Base-by-base conservation (phyloP, 53 echinoderm and acorn worm species). In the Astropecten irregularis region DNA sequence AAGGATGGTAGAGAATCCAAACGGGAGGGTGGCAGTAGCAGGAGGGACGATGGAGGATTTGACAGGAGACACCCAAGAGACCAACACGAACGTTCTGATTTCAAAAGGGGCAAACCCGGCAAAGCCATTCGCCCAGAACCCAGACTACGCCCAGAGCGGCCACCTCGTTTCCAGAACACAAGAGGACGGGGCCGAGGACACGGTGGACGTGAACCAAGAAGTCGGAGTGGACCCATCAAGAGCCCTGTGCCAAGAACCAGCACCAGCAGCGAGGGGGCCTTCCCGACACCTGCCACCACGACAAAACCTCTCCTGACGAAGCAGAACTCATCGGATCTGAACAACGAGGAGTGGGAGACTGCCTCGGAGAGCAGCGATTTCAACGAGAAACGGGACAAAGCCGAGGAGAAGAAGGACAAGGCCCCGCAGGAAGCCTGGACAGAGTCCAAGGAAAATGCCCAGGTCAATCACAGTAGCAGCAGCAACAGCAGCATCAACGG, bases 301-400 rank as follows among this genome's bases (percentile, higher is more conserved):
- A 11, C 11, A 6, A 91, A 85, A 58, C 91, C 96, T 2, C 38
- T 76, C 53, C 70, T 93, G 53, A 83, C 84, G 4, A 89, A 91
- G 44, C 96, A 93, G 68, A 93, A 93, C 82, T 93, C 93, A 6
- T 96, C 96, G 22, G 96, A 96, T 62, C 93, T 86, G 49, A 93
- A 93, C 76, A 96, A 96, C 64, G 96, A 93, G 60, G 96, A 96
- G 66, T 96, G 96, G 96, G 96, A 96, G 66, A 96, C 96, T 8
- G 96, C 96, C 47, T 96, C 96, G 5, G 93, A 96, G 89, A 96
- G 96, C 88, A 96, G 96, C 37, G 93, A 96, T 37, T 96, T 96
- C 85, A 96, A 91, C 44, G 96, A 96, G 51, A 89, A 83, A 52
- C 83, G 87, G 62, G 86, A 93, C 37, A 74, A 74, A 8, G 22